Conservation (phyloP, 1,140 invertebrate genomes). For the Bilobella aurantiaca region DNA sequence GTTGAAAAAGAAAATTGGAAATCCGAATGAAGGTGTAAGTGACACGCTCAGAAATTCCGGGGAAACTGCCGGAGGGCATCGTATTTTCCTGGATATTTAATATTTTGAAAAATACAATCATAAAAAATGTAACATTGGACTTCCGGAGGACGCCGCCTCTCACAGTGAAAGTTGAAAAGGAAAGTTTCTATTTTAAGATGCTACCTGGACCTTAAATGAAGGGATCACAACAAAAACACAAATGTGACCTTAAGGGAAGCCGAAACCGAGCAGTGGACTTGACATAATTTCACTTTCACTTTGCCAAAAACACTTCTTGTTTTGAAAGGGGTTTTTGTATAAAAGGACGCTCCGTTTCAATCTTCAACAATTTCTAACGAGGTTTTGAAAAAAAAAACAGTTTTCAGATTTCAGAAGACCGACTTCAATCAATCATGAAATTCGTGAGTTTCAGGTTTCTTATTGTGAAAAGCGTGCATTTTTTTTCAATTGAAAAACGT, state of each 20-base stretch:
- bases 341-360: too few relatives aligned
- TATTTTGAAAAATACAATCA: background rate
- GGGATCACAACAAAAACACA: background rate
- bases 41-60: background rate
- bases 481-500: background rate
- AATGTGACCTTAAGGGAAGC: background rate
- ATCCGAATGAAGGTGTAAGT: background rate
- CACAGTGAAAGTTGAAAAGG: background rate
- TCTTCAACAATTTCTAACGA: too few relatives aligned
- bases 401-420: background rate
- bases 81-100: background rate
- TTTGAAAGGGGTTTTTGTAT: background rate
- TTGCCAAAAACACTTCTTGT: background rate
- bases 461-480: background rate
- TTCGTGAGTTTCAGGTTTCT: background rate
- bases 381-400: too few relatives aligned
- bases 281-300: conserved; percentile 4
- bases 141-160: too few relatives aligned
- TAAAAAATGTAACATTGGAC: background rate
- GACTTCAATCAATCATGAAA: background rate
- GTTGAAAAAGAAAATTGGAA: background rate
- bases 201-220: background rate
- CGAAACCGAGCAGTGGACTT: background rate
- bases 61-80: background rate
- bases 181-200: background rate